Evolutionary conservation across 92 coral and sea anemone genomes (phyloP).

Genomic region (Parazoanthus darwini): DNA sequence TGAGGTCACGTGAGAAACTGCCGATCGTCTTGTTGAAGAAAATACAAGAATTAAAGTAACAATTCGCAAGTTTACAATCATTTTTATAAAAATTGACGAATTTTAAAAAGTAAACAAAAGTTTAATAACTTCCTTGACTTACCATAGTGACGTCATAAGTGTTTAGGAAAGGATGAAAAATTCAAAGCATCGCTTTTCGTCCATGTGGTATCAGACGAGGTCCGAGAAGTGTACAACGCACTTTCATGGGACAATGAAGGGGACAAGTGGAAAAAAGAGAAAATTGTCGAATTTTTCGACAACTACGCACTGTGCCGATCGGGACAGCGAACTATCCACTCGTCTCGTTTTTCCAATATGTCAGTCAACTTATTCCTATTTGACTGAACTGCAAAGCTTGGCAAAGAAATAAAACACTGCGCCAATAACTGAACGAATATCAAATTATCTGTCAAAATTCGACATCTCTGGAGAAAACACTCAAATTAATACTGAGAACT

Average conservation of each 20-base stretch:
- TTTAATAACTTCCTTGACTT: no score
- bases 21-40: no score
- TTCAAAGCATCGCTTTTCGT: background rate
- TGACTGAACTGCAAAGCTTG: constrained; percentile 12
- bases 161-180: background rate
- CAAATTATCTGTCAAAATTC: constrained; percentile 25
- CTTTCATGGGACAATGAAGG: constrained; percentile 29
- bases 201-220: constrained; percentile 38
- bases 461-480: constrained; percentile 13
- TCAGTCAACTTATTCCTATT: constrained; percentile 34
- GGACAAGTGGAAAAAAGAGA: constrained; percentile 33
- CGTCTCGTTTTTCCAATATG: background rate
- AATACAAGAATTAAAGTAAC: no score
- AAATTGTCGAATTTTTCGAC: constrained; percentile 25
- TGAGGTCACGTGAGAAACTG: no score
- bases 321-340: background rate
- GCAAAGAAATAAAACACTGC: constrained; percentile 34
- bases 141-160: no score
- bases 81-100: no score
- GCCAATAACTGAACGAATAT: background rate
- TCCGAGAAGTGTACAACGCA: constrained; percentile 34
- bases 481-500: background rate
- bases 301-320: constrained; percentile 5
- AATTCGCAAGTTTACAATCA: no score
- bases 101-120: no score